Conservation (phyloP, 1,140 invertebrate species). For the Scaptomyza montana region DNA sequence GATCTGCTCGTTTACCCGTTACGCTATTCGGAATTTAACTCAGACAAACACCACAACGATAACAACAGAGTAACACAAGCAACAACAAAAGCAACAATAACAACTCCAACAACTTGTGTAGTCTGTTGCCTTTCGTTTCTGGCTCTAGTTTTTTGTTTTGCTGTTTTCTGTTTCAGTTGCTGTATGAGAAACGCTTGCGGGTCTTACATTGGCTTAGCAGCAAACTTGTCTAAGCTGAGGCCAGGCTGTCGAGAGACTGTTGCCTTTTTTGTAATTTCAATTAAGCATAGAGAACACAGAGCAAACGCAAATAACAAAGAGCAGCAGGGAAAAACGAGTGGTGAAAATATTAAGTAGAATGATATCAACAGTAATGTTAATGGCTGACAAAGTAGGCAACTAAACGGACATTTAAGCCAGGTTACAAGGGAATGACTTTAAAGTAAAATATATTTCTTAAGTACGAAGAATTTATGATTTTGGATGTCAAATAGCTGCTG, state of each 20-base stretch:
- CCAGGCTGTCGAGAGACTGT: slow-evolving; percentile 20
- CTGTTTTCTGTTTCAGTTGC: slow-evolving; percentile 52
- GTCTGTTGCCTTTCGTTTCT: slow-evolving; percentile 68
- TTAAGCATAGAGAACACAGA: slow-evolving; percentile 54
- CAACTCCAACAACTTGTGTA: slow-evolving; percentile 59
- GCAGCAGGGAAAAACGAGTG: slow-evolving; percentile 21
- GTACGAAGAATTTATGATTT: no score
- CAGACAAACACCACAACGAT: slow-evolving; percentile 79
- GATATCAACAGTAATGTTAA: slow-evolving; percentile 59
- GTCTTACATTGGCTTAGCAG: slow-evolving; percentile 80
- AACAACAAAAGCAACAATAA: slow-evolving; percentile 44
- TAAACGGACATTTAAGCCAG: slow-evolving; percentile 45
- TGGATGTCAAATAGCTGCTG: no score
- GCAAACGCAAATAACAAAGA: slow-evolving; percentile 36
- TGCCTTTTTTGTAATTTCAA: slow-evolving; percentile 70
- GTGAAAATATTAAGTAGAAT: slow-evolving; percentile 24
- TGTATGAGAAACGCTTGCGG: slow-evolving; percentile 77
- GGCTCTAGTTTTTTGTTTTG: slow-evolving; percentile 22
- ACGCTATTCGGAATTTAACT: slow-evolving; percentile 80
- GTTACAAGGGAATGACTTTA: neutral
- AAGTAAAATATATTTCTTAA: no score
- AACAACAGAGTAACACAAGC: slow-evolving; percentile 67
- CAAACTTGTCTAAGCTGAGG: slow-evolving; percentile 74
- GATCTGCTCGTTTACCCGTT: slow-evolving; percentile 70
- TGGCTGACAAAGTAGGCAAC: slow-evolving; percentile 65